Conservation (phyloP, 2,888 invertebrate genomes). For the Tenthredo scrophulariae region DNA sequence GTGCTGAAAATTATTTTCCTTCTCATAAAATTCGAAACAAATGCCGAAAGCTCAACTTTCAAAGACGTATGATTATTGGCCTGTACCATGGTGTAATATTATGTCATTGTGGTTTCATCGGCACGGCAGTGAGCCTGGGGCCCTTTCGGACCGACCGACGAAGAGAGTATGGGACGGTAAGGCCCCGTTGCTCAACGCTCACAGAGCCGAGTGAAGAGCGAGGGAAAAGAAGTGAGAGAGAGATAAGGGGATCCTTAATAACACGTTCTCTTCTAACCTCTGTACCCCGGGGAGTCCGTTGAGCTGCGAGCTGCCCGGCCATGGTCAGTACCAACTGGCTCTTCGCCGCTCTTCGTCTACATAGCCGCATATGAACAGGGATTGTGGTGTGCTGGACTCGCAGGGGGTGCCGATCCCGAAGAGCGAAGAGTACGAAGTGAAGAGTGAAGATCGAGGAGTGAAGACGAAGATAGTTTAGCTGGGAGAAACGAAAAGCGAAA, state of each 20-base stretch:
- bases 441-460: conserved; percentile 1
- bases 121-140: conserved; percentile 55
- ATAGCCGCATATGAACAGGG: neutral
- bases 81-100: conserved; percentile 67
- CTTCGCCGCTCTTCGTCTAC: conserved; percentile 14
- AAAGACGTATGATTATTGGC: conserved; percentile 65
- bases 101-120: conserved; percentile 71
- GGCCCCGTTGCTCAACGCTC: conserved; percentile 60
- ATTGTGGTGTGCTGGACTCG: neutral
- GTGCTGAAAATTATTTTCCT: neutral
- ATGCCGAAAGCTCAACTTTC: conserved; percentile 14
- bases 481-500: conserved; percentile 46
- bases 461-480: neutral
- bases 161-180: conserved; percentile 26
- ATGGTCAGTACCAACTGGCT: conserved; percentile 36
- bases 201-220: conserved; percentile 45
- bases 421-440: neutral
- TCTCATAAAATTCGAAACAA: neutral
- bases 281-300: conserved; percentile 62
- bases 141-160: conserved; percentile 39
- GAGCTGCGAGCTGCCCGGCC: conserved; percentile 19
- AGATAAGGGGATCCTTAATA: conserved; percentile 68
- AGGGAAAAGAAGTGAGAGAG: conserved; percentile 49
- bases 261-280: conserved; percentile 69
- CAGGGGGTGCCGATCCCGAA: conserved; percentile 16